These are phyloP conservation scores for Taphrorychus bicolor DNA, from an alignment of 2,888 invertebrate genomes.

Conservation along the genomic window DNA sequence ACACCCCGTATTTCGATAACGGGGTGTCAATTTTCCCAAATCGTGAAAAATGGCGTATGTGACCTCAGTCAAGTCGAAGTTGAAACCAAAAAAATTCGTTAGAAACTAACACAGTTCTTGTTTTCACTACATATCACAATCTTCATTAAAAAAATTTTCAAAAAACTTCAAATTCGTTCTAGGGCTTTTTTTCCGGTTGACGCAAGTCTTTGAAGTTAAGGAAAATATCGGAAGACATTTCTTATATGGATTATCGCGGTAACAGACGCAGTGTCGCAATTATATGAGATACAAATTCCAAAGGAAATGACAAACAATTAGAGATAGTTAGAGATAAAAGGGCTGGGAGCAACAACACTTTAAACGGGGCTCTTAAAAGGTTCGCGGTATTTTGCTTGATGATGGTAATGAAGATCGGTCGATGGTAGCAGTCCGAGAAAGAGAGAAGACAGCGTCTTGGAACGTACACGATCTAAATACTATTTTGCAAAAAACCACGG, in stretches of 20 bases:
- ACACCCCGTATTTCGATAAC: too few species aligned
- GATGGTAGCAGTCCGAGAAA: neutral
- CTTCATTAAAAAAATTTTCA: too few species aligned
- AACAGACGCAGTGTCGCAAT: slow-evolving; percentile 18
- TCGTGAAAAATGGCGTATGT: too few species aligned
- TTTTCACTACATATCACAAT: too few species aligned
- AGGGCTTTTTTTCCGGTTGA: neutral
- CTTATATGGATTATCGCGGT: slow-evolving; percentile 29
- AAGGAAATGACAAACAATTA: slow-evolving; percentile 34
- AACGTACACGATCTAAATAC: too few species aligned
- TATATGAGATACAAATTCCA: slow-evolving; percentile 37
- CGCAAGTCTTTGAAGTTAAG: neutral
- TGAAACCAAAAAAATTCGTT: too few species aligned
- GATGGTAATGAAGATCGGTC: neutral
- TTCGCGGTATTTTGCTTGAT: neutral
- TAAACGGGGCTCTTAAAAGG: neutral
- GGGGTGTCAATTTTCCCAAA: too few species aligned
- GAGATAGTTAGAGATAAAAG: slow-evolving; percentile 33
- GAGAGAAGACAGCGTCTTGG: too few species aligned
- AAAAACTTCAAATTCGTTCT: too few species aligned
- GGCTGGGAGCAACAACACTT: neutral
- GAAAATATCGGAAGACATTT: neutral
- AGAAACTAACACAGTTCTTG: too few species aligned
- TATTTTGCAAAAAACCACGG: too few species aligned
- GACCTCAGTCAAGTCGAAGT: too few species aligned